Evolutionary conservation across 2,797 vertebrate genomes (phyloP), one percentile per base, ranked within the genome.

Genomic region (Nothura maculosa): DNA sequence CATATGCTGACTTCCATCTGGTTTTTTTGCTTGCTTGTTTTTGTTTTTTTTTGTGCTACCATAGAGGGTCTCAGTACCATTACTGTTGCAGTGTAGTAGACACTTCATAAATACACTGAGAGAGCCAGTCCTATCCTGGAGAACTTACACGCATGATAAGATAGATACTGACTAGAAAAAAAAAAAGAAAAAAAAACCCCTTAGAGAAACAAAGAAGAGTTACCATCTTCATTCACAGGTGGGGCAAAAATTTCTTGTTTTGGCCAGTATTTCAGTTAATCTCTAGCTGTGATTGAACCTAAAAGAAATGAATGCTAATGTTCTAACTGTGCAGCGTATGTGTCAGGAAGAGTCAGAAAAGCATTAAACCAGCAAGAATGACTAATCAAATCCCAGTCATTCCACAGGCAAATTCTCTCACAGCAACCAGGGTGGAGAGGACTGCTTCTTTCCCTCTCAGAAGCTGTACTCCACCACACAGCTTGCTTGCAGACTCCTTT

Each of bases 321-420:
- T n/a, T 80, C 42, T 68, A 58, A 69, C 60, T 48, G 22, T 48
- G 24, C 21, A 48, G 47, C 30, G 5, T 45, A 7, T 2, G 4
- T n/a, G 36, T 63, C 7, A 30, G 42, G 25, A 83, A 68, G 30
- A 52, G 27, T 69, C 60, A 45, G 38, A 63, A 30, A 34, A 58
- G 25, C 18, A 57, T 17, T 38, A 76, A 28, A 67, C 45, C 22
- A 62, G 36, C 16, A 58, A 27, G 28, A 88, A 76, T 55, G 47
- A 70, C 74, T 73, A 85, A 55, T 0, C 8, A 47, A 84, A 28
- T 62, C 48, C 30, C 77, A 70, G 57, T 47, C 12, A 2, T 57
- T 89, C 73, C 85, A 78, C 42, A 81, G 55, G 42, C 50, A 75
- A 83, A 72, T 81, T 85, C 63, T 88, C 57, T 89, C 69, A 48